These are phyloP conservation scores for Aphodius granarius DNA, from an alignment of 2,888 invertebrate species.

Conservation along the genomic window DNA sequence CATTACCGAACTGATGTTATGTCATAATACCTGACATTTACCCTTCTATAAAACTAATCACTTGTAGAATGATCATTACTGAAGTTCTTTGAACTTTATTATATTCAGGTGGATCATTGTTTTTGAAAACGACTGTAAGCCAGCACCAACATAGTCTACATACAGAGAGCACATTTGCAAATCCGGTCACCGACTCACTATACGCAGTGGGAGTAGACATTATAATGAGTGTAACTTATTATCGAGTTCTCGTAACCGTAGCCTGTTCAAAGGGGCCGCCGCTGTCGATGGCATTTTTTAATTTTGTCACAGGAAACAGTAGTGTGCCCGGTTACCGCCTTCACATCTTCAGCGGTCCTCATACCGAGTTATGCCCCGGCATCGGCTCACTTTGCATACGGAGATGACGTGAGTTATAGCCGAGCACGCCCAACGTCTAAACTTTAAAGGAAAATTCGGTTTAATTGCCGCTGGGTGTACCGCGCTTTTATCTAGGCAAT, in stretches of 20 bases:
- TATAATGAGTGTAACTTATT: neutral
- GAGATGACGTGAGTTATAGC: neutral
- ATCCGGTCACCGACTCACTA: neutral
- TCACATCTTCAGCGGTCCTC: neutral
- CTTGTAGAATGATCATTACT: too few species aligned
- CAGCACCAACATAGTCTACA: too few species aligned
- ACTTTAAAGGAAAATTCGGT: neutral
- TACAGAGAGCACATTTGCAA: neutral
- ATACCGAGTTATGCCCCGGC: too few species aligned
- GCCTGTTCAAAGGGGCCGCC: neutral
- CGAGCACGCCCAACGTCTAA: neutral
- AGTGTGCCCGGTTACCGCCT: neutral
- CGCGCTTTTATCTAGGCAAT: neutral
- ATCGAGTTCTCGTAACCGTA: neutral
- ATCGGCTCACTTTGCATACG: neutral
- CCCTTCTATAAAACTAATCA: too few species aligned
- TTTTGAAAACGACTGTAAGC: too few species aligned
- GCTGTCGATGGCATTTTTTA: conserved; percentile 37
- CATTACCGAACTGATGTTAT: too few species aligned
- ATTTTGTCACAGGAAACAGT: conserved; percentile 40
- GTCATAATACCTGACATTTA: too few species aligned
- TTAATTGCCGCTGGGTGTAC: neutral
- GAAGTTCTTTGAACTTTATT: too few species aligned
- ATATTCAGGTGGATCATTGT: too few species aligned
- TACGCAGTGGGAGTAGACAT: neutral